Percentiles rank a stretch among this genome's conserved stretches.
These are phyloP conservation scores for Epinephelus fuscoguttatus DNA, from an alignment of 2,113 vertebrate genomes.

Conservation along the genomic window DNA sequence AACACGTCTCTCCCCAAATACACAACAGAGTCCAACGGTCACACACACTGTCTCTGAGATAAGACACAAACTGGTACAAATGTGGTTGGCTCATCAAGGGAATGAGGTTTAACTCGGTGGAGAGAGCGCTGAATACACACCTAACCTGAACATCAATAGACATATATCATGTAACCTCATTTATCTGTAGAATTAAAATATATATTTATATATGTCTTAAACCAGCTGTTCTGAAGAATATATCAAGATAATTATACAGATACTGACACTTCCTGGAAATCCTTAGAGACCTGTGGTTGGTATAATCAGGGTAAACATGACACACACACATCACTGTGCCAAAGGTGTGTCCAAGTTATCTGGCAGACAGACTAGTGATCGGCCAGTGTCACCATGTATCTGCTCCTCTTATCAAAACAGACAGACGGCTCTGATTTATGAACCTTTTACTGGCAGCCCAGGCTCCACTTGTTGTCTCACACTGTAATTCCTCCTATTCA, in stretches of 20 bases:
- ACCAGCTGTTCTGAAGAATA: too few relatives aligned
- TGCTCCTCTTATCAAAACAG: conserved; percentile 20
- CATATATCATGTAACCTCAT: neutral
- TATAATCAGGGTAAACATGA: neutral
- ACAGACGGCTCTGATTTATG: conserved; percentile 35
- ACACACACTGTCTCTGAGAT: conserved; percentile 51
- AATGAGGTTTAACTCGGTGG: too few relatives aligned
- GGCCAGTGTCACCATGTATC: neutral
- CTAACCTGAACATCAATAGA: neutral
- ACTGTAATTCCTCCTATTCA: conserved; percentile 26
- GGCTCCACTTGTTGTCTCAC: conserved; percentile 6
- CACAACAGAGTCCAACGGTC: conserved; percentile 66
- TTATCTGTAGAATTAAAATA: neutral
- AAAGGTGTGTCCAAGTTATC: conserved; percentile 13
- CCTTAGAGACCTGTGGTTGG: neutral
- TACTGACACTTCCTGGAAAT: neutral
- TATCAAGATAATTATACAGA: too few relatives aligned
- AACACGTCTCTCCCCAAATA: conserved; percentile 36
- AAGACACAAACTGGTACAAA: conserved; percentile 29
- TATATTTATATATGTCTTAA: too few relatives aligned
- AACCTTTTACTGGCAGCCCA: neutral
- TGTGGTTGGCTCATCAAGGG: neutral
- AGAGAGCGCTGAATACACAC: neutral
- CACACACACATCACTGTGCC: neutral
- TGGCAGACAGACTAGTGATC: neutral